Evolutionary conservation across 2,797 vertebrate species (phyloP).

Genomic region (Remorina albescens): DNA sequence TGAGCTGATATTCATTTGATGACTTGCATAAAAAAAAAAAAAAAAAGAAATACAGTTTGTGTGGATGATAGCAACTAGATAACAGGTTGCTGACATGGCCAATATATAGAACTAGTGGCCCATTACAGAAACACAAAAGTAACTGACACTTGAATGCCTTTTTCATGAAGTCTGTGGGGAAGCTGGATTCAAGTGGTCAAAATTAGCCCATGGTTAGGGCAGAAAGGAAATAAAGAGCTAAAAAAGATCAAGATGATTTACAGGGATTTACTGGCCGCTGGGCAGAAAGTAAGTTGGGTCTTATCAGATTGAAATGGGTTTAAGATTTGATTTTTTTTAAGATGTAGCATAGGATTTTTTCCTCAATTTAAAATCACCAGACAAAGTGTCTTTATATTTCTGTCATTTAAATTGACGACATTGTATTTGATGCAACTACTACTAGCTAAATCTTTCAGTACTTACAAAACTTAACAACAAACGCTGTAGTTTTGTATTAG

Average conservation of each 20-base stretch:
- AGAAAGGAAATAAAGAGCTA: background rate
- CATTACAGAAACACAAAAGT: background rate
- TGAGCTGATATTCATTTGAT: background rate
- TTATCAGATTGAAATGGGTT: background rate
- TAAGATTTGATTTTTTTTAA: background rate
- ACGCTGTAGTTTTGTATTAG: background rate
- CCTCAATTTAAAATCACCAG: slow-evolving; percentile 1
- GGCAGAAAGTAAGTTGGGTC: background rate
- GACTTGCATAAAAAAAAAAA: background rate
- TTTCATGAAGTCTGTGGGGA: background rate
- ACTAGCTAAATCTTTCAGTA: too few relatives aligned
- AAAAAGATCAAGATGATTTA: background rate
- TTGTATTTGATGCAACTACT: background rate
- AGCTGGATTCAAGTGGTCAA: background rate
- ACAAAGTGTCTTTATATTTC: background rate
- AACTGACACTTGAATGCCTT: background rate
- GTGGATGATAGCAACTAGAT: background rate
- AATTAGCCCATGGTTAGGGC: background rate
- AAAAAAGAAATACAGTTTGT: background rate
- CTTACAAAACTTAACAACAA: too few relatives aligned
- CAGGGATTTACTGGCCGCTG: background rate
- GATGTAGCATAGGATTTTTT: background rate
- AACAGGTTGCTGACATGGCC: background rate
- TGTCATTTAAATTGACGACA: slow-evolving; percentile 5
- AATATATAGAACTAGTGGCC: background rate